Evolutionary conservation across 2,797 vertebrate genomes (phyloP), one percentile per base, ranked within the genome.

Genomic region (Malacoctenus gilli): DNA sequence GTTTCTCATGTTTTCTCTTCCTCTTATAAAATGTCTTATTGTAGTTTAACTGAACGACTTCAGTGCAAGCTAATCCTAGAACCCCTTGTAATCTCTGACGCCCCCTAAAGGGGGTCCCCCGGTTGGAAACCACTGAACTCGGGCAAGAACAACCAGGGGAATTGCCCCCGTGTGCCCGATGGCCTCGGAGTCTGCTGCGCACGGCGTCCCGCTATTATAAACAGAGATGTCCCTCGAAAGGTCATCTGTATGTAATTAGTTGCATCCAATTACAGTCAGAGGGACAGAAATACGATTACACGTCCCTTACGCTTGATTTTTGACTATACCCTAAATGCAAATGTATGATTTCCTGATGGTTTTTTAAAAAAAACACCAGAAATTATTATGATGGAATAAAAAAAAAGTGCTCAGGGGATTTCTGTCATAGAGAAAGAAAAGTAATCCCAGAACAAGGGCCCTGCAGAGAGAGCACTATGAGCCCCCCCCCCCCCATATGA

Each of bases 191-290:
- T 5, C 25, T 9, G 9, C 9, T 5, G 25, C 9, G 25, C 5
- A 9, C 9, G 25, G 25, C 25, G 1, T 28, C 25, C 6, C 9
- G 25, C 9, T 28, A 42, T 63, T 44, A 54, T 30, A 51, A 49
- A 80, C 42, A 47, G 21, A 14, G 28, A 62, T 50, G 58, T 69
- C 18, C 22, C 37, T 50, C 16, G 40, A 56, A 84, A 79, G 69
- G 61, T 75, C 64, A 81, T 59, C 2, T 6, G 25, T 12, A 31
- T 42, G 46, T 66, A 68, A 79, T 60, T 61, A 15, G 62, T 62
- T 59, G 40, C 32, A n/a, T 46, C 28, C 37, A 15, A 6, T 51
- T 40, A 49, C 25, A 60, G 35, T 58, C 35, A 41, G 3, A 42
- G 20, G 15, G 53, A 35, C 21, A 53, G 4, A 18, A 59, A 7